These are phyloP conservation scores for Lophotriccus pileatus DNA, from an alignment of 2,797 vertebrate species.

Conservation along the genomic window DNA sequence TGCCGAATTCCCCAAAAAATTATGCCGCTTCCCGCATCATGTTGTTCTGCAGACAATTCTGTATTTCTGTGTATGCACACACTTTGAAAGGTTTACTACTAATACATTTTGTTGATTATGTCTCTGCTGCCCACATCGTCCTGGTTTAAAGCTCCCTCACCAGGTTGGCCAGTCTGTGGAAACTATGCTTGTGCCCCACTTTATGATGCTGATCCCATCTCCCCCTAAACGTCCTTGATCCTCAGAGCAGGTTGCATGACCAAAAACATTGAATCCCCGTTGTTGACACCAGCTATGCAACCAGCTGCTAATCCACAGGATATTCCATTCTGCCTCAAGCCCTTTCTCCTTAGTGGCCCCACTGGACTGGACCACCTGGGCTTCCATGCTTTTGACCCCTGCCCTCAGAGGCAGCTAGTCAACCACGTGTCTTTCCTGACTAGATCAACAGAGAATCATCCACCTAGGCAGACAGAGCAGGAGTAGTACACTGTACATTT, in stretches of 20 bases:
- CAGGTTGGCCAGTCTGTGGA: neutral
- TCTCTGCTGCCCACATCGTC: neutral
- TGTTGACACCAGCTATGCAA: neutral
- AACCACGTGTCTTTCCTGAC: neutral
- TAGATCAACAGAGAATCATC: neutral
- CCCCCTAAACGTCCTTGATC: neutral
- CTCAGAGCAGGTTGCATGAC: neutral
- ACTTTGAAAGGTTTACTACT: neutral
- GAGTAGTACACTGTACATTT: neutral
- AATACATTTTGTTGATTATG: neutral
- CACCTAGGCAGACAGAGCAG: neutral
- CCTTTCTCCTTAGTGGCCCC: neutral
- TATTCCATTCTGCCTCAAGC: neutral
- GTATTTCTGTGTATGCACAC: neutral
- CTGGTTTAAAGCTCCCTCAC: neutral
- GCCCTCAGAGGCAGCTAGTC: neutral
- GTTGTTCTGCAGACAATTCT: neutral
- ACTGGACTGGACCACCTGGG: neutral
- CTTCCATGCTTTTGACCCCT: neutral
- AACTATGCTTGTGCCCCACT: neutral
- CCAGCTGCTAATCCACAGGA: neutral
- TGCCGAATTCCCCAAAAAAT: neutral
- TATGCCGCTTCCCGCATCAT: neutral
- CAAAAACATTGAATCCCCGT: neutral
- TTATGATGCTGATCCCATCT: neutral